These are phyloP conservation scores for Altica lythri DNA, from an alignment of 2,888 invertebrate species.

Conservation along the genomic window DNA sequence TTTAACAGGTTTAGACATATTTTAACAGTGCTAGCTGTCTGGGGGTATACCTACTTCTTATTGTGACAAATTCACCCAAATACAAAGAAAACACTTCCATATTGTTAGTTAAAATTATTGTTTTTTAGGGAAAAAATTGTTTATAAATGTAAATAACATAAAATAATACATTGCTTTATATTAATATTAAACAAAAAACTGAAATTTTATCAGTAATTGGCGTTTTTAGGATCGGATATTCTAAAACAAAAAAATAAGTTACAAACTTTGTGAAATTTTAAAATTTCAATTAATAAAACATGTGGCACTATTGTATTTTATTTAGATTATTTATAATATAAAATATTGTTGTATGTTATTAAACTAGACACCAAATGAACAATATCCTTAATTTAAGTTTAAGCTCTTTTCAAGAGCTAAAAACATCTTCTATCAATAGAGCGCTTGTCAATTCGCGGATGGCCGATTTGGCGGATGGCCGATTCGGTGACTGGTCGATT, in stretches of 20 bases:
- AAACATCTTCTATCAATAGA: too few relatives aligned
- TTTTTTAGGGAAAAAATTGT: conserved; percentile 27
- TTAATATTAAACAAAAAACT: conserved; percentile 16
- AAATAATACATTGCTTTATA: conserved; percentile 29
- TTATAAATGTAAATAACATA: conserved; percentile 39
- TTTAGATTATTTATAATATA: too few relatives aligned
- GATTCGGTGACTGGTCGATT: too few relatives aligned
- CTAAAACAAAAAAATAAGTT: conserved; percentile 29
- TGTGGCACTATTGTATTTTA: conserved; percentile 25
- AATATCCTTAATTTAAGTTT: too few relatives aligned
- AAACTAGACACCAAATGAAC: too few relatives aligned
- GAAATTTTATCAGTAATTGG: conserved; percentile 22
- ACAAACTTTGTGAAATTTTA: conserved; percentile 33
- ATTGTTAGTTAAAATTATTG: conserved; percentile 14
- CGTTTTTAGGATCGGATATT: conserved; percentile 23
- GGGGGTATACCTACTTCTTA: too few relatives aligned
- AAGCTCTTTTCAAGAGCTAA: too few relatives aligned
- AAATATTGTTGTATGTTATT: too few relatives aligned
- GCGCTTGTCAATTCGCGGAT: too few relatives aligned
- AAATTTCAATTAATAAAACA: conserved; percentile 36
- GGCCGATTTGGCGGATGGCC: too few relatives aligned
- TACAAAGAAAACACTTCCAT: conserved; percentile 16
- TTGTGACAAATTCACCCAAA: background rate
- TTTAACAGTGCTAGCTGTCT: too few relatives aligned
- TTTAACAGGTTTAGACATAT: too few relatives aligned